These are phyloP conservation scores for Heliconius sara DNA, from an alignment of 2,888 invertebrate species.

Conservation along the genomic window DNA sequence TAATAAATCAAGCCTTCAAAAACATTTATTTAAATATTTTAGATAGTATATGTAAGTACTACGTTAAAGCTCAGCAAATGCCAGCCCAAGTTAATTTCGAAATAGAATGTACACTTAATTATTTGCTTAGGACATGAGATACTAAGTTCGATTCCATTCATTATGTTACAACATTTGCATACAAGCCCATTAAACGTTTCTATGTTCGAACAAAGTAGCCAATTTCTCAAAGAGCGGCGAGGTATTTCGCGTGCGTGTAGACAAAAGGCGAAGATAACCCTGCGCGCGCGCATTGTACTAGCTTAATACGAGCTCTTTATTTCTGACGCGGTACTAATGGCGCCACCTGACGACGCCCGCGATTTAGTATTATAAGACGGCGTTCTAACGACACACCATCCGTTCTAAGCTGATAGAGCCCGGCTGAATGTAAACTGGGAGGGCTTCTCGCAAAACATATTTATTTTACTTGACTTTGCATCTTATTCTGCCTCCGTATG, in stretches of 20 bases:
- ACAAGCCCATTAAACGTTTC: conserved; percentile 40
- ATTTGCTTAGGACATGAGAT: conserved; percentile 32
- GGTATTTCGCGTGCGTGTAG: conserved; percentile 44
- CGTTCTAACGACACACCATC: conserved; percentile 52
- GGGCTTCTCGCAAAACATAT: conserved; percentile 41
- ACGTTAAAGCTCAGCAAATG: conserved; percentile 1
- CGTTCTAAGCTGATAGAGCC: conserved; percentile 48
- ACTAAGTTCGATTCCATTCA: conserved; percentile 32
- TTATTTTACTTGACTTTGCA: conserved; percentile 40
- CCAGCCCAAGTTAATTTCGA: conserved; percentile 26
- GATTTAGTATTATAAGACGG: conserved; percentile 52
- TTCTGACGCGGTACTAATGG: conserved; percentile 61
- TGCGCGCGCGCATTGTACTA: conserved; percentile 39
- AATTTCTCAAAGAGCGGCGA: conserved; percentile 44
- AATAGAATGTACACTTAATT: conserved; percentile 29
- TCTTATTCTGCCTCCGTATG: conserved; percentile 31
- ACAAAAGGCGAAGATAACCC: conserved; percentile 46
- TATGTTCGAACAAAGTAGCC: conserved; percentile 44
- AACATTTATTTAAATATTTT: background rate
- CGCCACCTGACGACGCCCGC: conserved; percentile 59
- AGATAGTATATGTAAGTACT: background rate
- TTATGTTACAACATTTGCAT: conserved; percentile 38
- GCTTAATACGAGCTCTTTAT: conserved; percentile 48
- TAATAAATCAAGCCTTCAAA: background rate
- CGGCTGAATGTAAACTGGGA: conserved; percentile 43